Evolutionary conservation across 2,888 invertebrate genomes (phyloP).

Genomic region (Amiota minor): DNA sequence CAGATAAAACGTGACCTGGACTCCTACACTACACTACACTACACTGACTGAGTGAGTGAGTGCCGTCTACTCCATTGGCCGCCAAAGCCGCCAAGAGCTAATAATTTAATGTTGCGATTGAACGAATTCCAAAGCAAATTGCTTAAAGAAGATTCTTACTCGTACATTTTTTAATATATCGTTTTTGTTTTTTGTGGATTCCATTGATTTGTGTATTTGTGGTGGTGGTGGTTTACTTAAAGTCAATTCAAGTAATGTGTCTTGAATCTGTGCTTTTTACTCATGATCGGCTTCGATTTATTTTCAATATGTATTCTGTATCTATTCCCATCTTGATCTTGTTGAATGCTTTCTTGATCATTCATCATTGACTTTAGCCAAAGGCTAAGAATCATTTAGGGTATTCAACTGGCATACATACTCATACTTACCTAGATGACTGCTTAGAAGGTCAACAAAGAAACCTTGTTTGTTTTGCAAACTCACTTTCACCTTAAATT

Average conservation of each 20-base stretch:
- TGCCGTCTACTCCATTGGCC: not conserved
- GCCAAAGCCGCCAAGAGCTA: conserved; percentile 41
- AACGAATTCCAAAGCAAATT: conserved; percentile 49
- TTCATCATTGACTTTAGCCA: not conserved
- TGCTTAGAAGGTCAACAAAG: conserved; percentile 5
- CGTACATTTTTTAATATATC: not conserved
- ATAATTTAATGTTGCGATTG: conserved; percentile 53
- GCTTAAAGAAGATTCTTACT: conserved; percentile 46
- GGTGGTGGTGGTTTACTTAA: not conserved
- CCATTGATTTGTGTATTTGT: conserved; percentile 7
- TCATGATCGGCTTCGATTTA: not conserved
- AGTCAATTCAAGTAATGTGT: not conserved
- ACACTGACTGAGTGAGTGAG: conserved; percentile 44
- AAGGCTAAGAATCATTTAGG: conserved; percentile 39
- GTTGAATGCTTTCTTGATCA: no score
- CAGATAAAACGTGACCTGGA: conserved; percentile 70
- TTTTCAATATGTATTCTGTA: not conserved
- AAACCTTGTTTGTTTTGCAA: not conserved
- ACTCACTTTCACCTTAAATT: not conserved
- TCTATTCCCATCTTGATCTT: not conserved
- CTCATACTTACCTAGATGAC: no score
- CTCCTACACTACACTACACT: conserved; percentile 19
- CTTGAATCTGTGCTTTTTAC: no score
- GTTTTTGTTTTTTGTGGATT: conserved; percentile 3
- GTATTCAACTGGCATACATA: not conserved